phyloP scores from a whole-genome alignment of 2,797 vertebrate species.

The Acropternis orthonyx region DNA sequence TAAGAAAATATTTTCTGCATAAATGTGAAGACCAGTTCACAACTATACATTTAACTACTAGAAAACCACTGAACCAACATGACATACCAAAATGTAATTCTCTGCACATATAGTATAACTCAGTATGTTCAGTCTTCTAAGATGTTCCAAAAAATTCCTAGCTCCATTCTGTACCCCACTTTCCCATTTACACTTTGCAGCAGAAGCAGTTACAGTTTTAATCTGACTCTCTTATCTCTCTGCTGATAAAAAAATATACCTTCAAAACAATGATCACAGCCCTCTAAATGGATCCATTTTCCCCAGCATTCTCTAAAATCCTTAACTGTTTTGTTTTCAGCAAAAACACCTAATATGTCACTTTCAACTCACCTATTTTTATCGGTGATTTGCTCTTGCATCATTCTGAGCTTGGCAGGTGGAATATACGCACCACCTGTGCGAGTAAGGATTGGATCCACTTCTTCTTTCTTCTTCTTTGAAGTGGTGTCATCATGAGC shows the following conservation, averaged over 20 bases:
- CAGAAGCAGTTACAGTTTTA: not conserved
- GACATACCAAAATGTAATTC: not conserved
- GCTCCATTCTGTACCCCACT: not conserved
- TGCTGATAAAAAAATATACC: not conserved
- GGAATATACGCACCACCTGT: conserved; percentile 97
- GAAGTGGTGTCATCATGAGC: conserved; percentile 77
- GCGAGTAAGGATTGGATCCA: conserved; percentile 93
- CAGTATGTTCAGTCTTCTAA: not conserved
- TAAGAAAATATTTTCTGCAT: not conserved
- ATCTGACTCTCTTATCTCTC: not conserved
- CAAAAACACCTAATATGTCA: not conserved
- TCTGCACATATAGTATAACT: fast-evolving
- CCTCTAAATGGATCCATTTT: not conserved
- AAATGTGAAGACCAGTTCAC: not conserved
- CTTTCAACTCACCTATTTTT: conserved; percentile 86
- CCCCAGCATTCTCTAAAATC: not conserved
- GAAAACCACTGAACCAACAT: not conserved
- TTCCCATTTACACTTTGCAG: not conserved
- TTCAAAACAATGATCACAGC: not conserved
- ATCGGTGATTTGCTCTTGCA: conserved; percentile 97
- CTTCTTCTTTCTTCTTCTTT: conserved; percentile 94
- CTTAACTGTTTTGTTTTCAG: not conserved
- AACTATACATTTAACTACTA: not conserved
- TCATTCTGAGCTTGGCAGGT: conserved; percentile 94
- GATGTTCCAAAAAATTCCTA: not conserved